These are phyloP conservation scores for Eublepharis macularius DNA, from an alignment of 2,113 vertebrate species.

Conservation along the genomic window DNA sequence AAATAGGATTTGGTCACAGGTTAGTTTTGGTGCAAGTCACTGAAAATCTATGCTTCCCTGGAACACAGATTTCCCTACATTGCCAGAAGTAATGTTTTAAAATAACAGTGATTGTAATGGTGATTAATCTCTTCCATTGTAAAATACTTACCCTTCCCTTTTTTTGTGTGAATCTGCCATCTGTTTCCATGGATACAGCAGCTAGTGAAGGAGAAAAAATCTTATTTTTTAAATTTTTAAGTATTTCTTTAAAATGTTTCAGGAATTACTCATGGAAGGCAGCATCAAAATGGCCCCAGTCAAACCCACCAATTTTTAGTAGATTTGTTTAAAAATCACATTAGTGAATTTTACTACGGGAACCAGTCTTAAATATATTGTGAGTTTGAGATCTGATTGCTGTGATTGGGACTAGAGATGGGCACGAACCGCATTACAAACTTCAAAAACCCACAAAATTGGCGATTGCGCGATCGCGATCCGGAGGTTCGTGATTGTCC, in stretches of 20 bases:
- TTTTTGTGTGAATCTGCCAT: conserved; percentile 72
- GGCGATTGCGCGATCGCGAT: too few relatives aligned
- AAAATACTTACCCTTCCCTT: conserved; percentile 70
- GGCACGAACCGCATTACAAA: too few relatives aligned
- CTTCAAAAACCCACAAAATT: too few relatives aligned
- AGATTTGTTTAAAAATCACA: neutral
- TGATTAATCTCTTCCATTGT: conserved; percentile 75
- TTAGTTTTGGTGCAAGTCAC: conserved; percentile 45
- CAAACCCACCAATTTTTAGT: neutral
- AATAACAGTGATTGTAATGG: conserved; percentile 74
- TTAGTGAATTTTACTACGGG: neutral
- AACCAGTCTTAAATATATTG: neutral
- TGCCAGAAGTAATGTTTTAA: conserved; percentile 62
- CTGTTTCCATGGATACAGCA: conserved; percentile 74
- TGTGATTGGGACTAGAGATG: too few relatives aligned
- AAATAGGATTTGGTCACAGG: conserved; percentile 52
- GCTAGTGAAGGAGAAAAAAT: conserved; percentile 20
- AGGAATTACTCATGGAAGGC: neutral
- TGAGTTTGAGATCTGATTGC: too few relatives aligned
- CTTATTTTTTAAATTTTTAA: conserved; percentile 59
- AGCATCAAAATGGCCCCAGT: neutral
- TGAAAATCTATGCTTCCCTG: conserved; percentile 56
- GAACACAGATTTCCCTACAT: conserved; percentile 52
- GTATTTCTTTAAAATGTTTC: conserved; percentile 39
- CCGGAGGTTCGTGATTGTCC: too few relatives aligned